Evolutionary conservation across 2,113 vertebrate species (phyloP).

Genomic region (Halichoerus grypus): DNA sequence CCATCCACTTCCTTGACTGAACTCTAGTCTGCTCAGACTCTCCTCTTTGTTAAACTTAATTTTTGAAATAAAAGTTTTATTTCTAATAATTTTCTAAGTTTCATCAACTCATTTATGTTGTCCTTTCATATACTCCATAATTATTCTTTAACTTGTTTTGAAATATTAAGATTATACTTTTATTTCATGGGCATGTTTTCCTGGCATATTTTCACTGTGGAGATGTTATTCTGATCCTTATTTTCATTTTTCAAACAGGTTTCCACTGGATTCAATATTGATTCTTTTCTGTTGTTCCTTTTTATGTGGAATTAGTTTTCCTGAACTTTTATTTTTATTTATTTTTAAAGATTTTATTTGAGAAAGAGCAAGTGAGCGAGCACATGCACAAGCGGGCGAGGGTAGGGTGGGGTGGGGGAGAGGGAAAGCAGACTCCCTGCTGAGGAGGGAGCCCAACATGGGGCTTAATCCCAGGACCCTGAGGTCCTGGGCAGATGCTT

Average conservation of each 20-base stretch:
- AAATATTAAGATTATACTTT: neutral
- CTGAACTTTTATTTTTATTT: neutral
- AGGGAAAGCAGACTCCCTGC: neutral
- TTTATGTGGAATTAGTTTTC: constrained; percentile 28
- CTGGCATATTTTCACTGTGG: neutral
- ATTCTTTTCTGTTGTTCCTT: neutral
- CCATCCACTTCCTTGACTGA: neutral
- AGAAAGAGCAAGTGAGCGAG: neutral
- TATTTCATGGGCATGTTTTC: neutral
- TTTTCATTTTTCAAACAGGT: neutral
- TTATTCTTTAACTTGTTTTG: constrained; percentile 12
- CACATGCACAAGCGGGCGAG: neutral
- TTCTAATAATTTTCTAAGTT: neutral
- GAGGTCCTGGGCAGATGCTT: neutral
- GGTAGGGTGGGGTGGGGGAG: neutral
- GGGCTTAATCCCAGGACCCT: neutral
- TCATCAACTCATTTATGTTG: neutral
- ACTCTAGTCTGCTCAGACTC: neutral
- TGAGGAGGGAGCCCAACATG: neutral
- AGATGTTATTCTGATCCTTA: neutral
- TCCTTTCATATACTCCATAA: neutral
- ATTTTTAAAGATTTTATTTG: neutral
- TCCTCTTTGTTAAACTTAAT: neutral
- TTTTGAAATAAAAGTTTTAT: neutral
- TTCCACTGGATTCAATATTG: neutral